These are phyloP conservation scores for Eremophila alpestris DNA, from an alignment of 2,797 vertebrate genomes.

Conservation along the genomic window DNA sequence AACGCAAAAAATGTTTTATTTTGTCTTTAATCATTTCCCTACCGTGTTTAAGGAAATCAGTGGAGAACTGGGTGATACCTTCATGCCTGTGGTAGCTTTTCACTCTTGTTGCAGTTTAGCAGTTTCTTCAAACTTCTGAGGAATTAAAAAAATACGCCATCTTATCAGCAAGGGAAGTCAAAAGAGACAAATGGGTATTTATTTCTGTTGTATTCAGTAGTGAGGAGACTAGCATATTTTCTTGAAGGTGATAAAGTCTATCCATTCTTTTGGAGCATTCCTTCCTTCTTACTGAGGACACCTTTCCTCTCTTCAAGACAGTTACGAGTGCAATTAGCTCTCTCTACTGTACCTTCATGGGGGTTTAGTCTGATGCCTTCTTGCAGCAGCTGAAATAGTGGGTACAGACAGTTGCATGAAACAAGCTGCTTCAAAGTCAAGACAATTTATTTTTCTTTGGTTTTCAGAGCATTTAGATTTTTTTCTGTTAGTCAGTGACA, in stretches of 20 bases:
- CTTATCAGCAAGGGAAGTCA: not conserved
- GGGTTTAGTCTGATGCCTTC: not conserved
- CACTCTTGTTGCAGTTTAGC: not conserved
- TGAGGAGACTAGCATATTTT: not conserved
- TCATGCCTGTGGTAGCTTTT: not conserved
- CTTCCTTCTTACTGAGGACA: not conserved
- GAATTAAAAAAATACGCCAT: not conserved
- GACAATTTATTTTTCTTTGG: not conserved
- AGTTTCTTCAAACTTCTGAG: not conserved
- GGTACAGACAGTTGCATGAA: not conserved
- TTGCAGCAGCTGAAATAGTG: not conserved
- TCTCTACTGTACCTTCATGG: not conserved
- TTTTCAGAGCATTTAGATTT: not conserved
- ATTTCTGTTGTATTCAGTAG: not conserved
- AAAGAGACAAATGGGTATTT: not conserved
- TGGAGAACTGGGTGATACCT: not conserved
- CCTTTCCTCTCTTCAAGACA: not conserved
- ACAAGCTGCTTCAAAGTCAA: not conserved
- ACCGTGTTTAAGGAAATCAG: fast-evolving
- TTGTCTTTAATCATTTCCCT: not conserved
- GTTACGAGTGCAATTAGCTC: not conserved
- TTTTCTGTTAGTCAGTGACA: not conserved
- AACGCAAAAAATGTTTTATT: not conserved
- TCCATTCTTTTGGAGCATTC: not conserved
- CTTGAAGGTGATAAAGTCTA: not conserved